Evolutionary conservation across 2,113 vertebrate genomes (phyloP), one percentile per base, ranked within the genome.

Genomic region (Sylvilagus bachmani): DNA sequence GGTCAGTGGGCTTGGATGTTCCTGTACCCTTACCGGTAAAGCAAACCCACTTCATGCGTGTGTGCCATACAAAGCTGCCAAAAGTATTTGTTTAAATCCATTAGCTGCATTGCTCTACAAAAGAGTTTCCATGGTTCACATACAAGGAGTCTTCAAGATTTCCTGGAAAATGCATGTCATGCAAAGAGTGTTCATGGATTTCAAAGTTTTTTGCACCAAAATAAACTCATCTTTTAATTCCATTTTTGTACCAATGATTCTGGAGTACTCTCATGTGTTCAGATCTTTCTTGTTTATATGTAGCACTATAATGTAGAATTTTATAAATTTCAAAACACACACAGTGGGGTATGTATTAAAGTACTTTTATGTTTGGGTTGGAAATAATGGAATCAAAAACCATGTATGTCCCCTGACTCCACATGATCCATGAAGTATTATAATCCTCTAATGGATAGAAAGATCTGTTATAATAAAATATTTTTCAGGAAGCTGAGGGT

Each of bases 401-500:
- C 78, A 95, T n/a, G 69, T 89, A 96, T 93, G 81, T 93, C 67
- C 93, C 92, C 69, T 61, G 19, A 6, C 6, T 2, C 11, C 75
- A 93, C 9, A 89, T 96, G 78, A 97, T 95, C 85, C 16, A 31
- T 78, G 79, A 97, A 55, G 75, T 97, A 96, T 96, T 86, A 94
- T 77, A 96, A 93, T 86, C 58, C 80, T 82, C 25, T 53, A 94
- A 86, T 80, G 62, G 79, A 78, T 75, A 91, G 86, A 94, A 94
- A 98, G 87, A 71, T 95, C 96, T 96, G 95, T 95, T 97, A 96
- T 95, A 98, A 94, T 91, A 95, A 88, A 70, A 51, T 66, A 85
- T 96, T 98, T 97, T 96, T 95, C 90, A 97, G 49, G 96, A 98
- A 96, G 81, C 44, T 97, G 62, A 96, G 93, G 55, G 89, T 96